Evolutionary conservation across 2,888 invertebrate species (phyloP).

Genomic region (Anoncus sp.): DNA sequence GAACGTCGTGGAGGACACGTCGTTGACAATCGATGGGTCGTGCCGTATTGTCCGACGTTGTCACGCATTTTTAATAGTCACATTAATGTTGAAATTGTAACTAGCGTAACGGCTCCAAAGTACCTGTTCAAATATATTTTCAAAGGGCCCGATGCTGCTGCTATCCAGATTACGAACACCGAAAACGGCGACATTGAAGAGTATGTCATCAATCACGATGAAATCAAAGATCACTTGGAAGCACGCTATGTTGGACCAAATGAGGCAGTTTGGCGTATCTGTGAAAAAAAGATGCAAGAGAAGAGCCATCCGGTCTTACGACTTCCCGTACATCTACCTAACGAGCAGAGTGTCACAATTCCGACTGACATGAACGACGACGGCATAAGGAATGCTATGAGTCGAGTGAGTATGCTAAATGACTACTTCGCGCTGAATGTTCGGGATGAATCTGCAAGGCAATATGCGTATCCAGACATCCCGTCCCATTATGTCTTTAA

Average conservation of each 20-base stretch:
- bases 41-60: constrained; percentile 71
- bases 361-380: constrained; percentile 30
- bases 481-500: constrained; percentile 44
- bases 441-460: constrained; percentile 28
- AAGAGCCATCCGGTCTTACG: constrained; percentile 28
- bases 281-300: constrained; percentile 28
- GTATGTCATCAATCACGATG: constrained; percentile 29
- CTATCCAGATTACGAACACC: constrained; percentile 58
- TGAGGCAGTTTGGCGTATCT: constrained; percentile 30
- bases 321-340: constrained; percentile 26
- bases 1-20: constrained; percentile 54
- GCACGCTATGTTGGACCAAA: constrained; percentile 59
- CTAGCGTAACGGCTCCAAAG: constrained; percentile 70
- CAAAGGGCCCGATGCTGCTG: constrained; percentile 70
- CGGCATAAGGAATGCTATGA: constrained; percentile 25
- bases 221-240: constrained; percentile 49
- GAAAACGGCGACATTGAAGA: constrained; percentile 20
- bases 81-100: constrained; percentile 74
- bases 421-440: constrained; percentile 39
- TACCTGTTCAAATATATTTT: constrained; percentile 74
- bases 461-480: constrained; percentile 43
- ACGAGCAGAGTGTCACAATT: constrained; percentile 16
- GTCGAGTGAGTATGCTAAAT: constrained; percentile 20
- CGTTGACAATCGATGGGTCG: constrained; percentile 76
- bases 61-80: constrained; percentile 69